Percentiles rank a stretch among this genome's conserved stretches.
phyloP scores from a whole-genome alignment of 1,140 invertebrate genomes.

The Oncopeltus fasciatus region DNA sequence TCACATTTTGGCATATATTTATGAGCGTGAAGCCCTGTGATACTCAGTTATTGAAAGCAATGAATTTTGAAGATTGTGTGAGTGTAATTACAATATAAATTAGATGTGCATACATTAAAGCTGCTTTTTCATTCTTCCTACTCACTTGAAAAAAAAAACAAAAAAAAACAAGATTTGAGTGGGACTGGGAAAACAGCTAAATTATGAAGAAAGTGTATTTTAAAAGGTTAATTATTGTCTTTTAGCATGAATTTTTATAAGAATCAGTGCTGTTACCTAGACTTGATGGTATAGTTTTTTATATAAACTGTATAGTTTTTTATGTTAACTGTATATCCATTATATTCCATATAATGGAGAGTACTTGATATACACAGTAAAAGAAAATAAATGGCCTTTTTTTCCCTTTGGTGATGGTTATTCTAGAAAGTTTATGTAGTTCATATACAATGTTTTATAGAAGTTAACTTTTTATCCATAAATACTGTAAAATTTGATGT shows the following conservation, averaged over 20 bases:
- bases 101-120: neutral
- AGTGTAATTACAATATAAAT: neutral
- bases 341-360: too few relatives aligned
- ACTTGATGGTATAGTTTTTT: constrained; percentile 1
- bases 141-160: constrained; percentile 9
- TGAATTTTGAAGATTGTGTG: neutral
- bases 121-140: constrained; percentile 16
- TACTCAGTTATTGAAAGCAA: neutral
- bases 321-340: too few relatives aligned
- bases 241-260: neutral
- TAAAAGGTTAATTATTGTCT: neutral
- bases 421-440: too few relatives aligned
- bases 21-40: neutral
- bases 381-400: too few relatives aligned
- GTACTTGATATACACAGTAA: too few relatives aligned
- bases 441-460: too few relatives aligned
- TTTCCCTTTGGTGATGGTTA: too few relatives aligned
- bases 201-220: neutral
- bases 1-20: neutral
- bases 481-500: too few relatives aligned
- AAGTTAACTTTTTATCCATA: too few relatives aligned
- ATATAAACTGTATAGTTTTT: too few relatives aligned
- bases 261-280: constrained; percentile 10
- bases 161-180: constrained; percentile 5
- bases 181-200: constrained; percentile 15